A percentile compares a stretch with the other conserved stretches of the same genome.
These are phyloP conservation scores for Odocoileus hemionus DNA, from an alignment of 2,113 vertebrate species.

Conservation along the genomic window DNA sequence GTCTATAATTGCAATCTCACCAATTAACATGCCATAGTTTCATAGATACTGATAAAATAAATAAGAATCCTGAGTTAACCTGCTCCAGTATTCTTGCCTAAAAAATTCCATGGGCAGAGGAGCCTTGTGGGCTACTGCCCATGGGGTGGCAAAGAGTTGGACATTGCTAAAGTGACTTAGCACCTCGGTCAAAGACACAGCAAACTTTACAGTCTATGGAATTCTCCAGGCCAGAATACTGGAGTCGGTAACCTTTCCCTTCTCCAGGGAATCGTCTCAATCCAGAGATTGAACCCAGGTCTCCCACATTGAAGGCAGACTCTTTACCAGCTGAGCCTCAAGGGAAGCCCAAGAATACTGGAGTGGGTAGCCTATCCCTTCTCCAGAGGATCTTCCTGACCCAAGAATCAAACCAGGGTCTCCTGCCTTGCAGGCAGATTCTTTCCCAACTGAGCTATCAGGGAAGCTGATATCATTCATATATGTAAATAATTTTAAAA, in stretches of 20 bases:
- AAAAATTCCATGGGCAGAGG: background rate
- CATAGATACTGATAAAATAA: background rate
- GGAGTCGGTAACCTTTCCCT: background rate
- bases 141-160: background rate
- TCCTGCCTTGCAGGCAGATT: background rate
- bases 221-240: background rate
- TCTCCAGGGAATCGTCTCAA: background rate
- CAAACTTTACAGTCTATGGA: background rate
- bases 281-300: background rate
- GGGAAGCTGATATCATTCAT: background rate
- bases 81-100: background rate
- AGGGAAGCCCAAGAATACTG: background rate
- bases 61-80: background rate
- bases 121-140: background rate
- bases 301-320: background rate
- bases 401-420: accelerated
- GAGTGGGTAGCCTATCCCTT: background rate
- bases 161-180: background rate
- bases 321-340: background rate
- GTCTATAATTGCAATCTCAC: background rate
- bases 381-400: background rate
- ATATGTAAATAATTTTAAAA: background rate
- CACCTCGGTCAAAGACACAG: background rate
- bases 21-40: background rate
- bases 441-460: background rate